Evolutionary conservation across 2,888 invertebrate species (phyloP).

Genomic region (Diplazon laetatorius): DNA sequence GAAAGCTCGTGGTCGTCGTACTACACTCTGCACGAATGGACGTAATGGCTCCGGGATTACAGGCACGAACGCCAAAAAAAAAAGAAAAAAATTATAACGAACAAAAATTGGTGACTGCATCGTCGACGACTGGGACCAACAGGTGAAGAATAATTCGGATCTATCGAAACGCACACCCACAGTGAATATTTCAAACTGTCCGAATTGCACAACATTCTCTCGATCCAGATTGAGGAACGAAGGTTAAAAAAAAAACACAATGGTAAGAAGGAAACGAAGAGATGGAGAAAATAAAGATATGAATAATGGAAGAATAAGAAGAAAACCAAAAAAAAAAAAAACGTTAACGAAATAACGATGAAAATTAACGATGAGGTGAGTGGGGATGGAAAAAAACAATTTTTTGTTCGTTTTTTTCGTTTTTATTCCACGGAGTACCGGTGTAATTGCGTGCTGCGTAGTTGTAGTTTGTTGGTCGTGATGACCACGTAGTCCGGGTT

Average conservation of each 20-base stretch:
- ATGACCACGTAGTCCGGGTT: background rate
- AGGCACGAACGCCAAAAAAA: background rate
- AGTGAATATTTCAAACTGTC: background rate
- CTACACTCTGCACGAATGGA: background rate
- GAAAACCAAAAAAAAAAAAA: no score
- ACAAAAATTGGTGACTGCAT: background rate
- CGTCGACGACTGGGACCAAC: slow-evolving; percentile 7
- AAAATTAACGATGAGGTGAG: background rate
- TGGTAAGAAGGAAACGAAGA: slow-evolving; percentile 7
- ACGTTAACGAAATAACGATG: background rate
- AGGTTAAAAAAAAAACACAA: no score
- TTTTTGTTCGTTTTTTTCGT: no score
- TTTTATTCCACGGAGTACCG: slow-evolving; percentile 8
- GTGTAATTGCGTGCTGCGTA: slow-evolving; percentile 12
- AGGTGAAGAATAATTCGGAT: slow-evolving; percentile 19
- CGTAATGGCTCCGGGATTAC: background rate
- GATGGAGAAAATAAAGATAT: background rate
- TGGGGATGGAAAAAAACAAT: slow-evolving; percentile 9
- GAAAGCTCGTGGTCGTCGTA: slow-evolving; percentile 6
- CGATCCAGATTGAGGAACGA: background rate
- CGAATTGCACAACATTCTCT: background rate
- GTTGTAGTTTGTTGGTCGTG: no score
- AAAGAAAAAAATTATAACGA: no score
- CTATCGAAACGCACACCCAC: background rate
- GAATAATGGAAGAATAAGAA: background rate